Evolutionary conservation across 2,888 invertebrate genomes (phyloP), one percentile per base, ranked within the genome.

Genomic region (Neria commutata): DNA sequence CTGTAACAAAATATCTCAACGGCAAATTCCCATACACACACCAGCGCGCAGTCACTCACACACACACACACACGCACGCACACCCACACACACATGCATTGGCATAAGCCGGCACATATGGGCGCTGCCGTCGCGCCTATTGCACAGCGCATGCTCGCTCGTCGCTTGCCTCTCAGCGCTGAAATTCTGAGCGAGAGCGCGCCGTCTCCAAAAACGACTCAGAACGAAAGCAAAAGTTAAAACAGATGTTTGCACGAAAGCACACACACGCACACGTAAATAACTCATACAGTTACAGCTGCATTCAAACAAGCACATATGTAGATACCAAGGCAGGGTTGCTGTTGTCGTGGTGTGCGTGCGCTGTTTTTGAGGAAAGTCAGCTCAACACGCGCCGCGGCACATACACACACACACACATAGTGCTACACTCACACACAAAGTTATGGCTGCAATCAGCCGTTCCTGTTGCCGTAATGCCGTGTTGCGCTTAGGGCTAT

Each of bases 221-320:
- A 34, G 34, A 73, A 74, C 62, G 75, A 73, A 73, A 73, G 73
- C 73, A 74, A 73, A 73, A 73, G 73, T 68, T 66, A 66, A 69
- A 72, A 72, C 72, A 73, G 75, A 73, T 73, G 72, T 74, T 74
- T 69, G 69, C 64, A 69, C 65, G 68, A 67, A 70, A 67, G 62
- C 50, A 42, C 19, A 37, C 26, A 23, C 16, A 23, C 26, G 17
- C 48, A 23, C 16, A 52, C 73, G 67, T 65, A 69, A 59, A 63
- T 65, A 66, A 46, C 60, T 59, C 61, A 58, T 34, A 24, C 34
- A 56, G 49, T 8, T 48, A 37, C 19, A 52, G 14, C 26, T 19
- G 14, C 11, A 14, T 21, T 10, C 23, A 14, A 8, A 16, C 19
- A 19, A n/a, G n/a, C 47, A 21, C 11, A 17, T 3, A 6, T 21